Conservation (phyloP, 2,113 vertebrate species). For the Candoia aspera region DNA sequence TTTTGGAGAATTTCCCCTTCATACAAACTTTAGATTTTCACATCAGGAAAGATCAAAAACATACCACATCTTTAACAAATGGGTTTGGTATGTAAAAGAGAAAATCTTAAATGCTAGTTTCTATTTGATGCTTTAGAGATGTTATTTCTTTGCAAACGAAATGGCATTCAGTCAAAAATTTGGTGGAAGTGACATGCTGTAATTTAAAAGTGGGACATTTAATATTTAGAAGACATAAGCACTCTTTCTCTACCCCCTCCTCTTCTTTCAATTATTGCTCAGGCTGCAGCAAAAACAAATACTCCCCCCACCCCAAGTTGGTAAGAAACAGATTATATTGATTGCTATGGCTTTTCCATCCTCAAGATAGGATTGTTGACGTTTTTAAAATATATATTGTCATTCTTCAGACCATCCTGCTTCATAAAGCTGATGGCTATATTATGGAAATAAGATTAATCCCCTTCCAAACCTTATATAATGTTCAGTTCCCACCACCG, state of each 20-base stretch:
- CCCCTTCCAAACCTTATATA: neutral
- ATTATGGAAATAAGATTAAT: slow-evolving; percentile 20
- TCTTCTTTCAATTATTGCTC: neutral
- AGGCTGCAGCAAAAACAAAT: slow-evolving; percentile 23
- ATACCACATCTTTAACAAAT: slow-evolving; percentile 28
- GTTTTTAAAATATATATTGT: neutral
- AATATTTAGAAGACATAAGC: neutral
- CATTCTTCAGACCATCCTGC: rapidly evolving
- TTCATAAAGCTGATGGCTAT: neutral
- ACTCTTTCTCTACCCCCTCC: neutral
- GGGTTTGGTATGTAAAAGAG: slow-evolving; percentile 1
- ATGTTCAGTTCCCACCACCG: neutral
- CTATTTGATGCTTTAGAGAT: slow-evolving; percentile 24
- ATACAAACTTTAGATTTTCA: slow-evolving; percentile 30
- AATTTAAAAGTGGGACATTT: slow-evolving; percentile 43
- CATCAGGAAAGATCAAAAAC: slow-evolving; percentile 21
- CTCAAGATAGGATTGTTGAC: neutral
- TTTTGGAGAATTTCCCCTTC: slow-evolving; percentile 23
- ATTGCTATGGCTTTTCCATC: slow-evolving; percentile 9
- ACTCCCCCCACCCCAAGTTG: neutral
- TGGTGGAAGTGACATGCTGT: neutral
- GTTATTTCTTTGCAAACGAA: slow-evolving; percentile 19
- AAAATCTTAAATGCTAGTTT: slow-evolving; percentile 20
- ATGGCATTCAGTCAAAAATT: neutral
- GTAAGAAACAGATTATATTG: neutral